Base-by-base conservation (phyloP, 1,140 invertebrate genomes). In the Macrocentrus cingulum region DNA sequence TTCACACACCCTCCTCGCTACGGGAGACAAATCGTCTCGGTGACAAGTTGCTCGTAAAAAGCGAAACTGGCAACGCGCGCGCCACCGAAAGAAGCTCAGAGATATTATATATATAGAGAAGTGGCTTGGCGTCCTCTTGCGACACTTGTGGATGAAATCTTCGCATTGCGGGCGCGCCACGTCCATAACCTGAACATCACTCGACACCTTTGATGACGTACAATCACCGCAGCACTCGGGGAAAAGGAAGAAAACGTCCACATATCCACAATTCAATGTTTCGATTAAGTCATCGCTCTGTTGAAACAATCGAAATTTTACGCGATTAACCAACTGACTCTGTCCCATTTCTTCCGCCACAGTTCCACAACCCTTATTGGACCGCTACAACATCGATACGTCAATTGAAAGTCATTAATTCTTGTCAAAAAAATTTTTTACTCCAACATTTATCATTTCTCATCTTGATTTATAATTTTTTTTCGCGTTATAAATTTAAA, bases 41-140 rank as follows among this genome's bases (percentile, higher is more conserved):
- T 61, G 66, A 70, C 61, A 67, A 68, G 66, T 65, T 62, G 66
- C 23, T 57, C 34, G 59, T 59, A 61, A 69, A 68, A 69, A 67
- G 39, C 18, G 50, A 49, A 48, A 25, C 41, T 41, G 50, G 11
- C 41, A 46, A 32, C 34, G 62, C 36, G 49, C 51, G 13, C 36
- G 36, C 13, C 15, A 37, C 57, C 16, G 54, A 66, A 67, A 58
- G 41, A 66, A 63, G 45, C 34, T 9, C 13, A 34, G 15, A 18
- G 9, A 4, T 9, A 11, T 13, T 20, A 15, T n/a, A 44, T 51
- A 51, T 8, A 39, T n/a, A 39, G 8, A 39, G 36, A n/a, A 39
- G 36, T 5, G 41, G 4, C 22, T 9, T 16, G 15, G 18, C 23
- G 9, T 9, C 20, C n/a, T 25, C 6, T 48, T 23, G 8, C 9